Base-by-base conservation (phyloP, 2,888 invertebrate species). In the Pterostichus niger region DNA sequence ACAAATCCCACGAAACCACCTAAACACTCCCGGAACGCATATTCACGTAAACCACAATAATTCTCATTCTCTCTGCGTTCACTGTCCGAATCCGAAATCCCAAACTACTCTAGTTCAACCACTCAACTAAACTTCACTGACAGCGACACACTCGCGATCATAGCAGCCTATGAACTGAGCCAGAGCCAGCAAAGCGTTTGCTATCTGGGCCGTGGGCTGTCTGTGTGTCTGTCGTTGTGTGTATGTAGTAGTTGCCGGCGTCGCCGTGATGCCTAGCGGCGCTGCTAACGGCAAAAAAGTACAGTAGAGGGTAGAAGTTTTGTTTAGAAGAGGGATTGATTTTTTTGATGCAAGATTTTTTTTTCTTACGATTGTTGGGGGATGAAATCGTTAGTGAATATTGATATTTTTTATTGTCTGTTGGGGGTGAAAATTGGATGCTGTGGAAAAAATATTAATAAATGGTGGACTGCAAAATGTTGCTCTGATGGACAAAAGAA, bases 251-350 rank as follows among this genome's bases (percentile, higher is more conserved):
- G 68, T 71, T 9, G 17, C 7, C 15, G 68, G 68, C 68, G 68
- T 71, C 68, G 68, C 68, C 68, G 68, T 40, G n/a, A 56, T 15
- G 56, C 17, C 13, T 15, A 13, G 64, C 15, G 44, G 68, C 68
- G 68, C 17, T 17, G 15, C 46, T 17, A 9, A 3, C 44, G 44
- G 40, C 44, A 44, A 9, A 11, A 11, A 24, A 61, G 40, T 64
- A 64, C 64, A 64, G 40, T 17, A 64, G 13, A 13, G 64, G 64
- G 64, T 64, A 71, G 40, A 71, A 71, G 46, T 68, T 56, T 56
- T 56, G 40, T 40, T 40, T 40, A 40, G 44, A 71, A 64, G 64
- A 64, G 68, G 68, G 44, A 71, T 71, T 71, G 68, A 71, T 71
- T 71, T 71, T 71, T 71, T 64, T 33, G 33, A n/a, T 64, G 68